Percentiles rank a stretch among this genome's conserved stretches.
phyloP scores from a whole-genome alignment of 2,888 invertebrate species.

The Agrotis segetum region DNA sequence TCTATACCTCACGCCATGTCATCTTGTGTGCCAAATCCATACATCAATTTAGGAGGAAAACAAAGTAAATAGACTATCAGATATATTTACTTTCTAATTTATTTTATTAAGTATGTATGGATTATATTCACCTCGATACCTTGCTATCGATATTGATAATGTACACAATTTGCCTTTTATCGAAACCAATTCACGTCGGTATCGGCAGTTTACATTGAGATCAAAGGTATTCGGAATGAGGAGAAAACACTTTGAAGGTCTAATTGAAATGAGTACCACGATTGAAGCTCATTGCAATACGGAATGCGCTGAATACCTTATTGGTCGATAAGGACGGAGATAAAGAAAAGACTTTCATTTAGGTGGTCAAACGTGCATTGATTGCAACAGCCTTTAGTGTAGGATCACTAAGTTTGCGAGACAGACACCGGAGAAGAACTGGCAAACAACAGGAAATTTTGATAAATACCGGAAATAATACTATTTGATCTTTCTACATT shows the following conservation, averaged over 20 bases:
- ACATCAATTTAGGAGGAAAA: too few relatives aligned
- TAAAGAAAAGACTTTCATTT: constrained; percentile 34
- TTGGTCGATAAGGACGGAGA: constrained; percentile 3
- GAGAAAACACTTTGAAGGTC: constrained; percentile 47
- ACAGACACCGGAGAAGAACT: too few relatives aligned
- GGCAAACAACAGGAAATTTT: too few relatives aligned
- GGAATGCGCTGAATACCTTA: constrained; percentile 40
- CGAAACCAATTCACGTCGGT: constrained; percentile 14
- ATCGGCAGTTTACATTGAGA: constrained; percentile 29
- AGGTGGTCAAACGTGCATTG: constrained; percentile 2
- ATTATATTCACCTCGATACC: constrained; percentile 1
- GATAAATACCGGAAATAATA: too few relatives aligned
- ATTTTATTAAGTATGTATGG: neutral
- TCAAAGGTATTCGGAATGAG: constrained; percentile 42
- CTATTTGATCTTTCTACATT: too few relatives aligned
- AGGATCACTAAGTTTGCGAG: too few relatives aligned
- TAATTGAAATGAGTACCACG: constrained; percentile 37
- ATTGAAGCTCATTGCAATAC: constrained; percentile 42
- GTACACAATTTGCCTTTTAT: constrained; percentile 11
- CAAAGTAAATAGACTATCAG: too few relatives aligned
- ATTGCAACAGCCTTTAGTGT: neutral
- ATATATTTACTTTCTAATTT: too few relatives aligned
- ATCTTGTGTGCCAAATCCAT: too few relatives aligned
- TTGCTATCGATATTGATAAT: constrained; percentile 11
- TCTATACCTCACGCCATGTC: too few relatives aligned